These are phyloP conservation scores for Branchinecta lindahli DNA, from an alignment of 1,140 invertebrate genomes.

Conservation along the genomic window DNA sequence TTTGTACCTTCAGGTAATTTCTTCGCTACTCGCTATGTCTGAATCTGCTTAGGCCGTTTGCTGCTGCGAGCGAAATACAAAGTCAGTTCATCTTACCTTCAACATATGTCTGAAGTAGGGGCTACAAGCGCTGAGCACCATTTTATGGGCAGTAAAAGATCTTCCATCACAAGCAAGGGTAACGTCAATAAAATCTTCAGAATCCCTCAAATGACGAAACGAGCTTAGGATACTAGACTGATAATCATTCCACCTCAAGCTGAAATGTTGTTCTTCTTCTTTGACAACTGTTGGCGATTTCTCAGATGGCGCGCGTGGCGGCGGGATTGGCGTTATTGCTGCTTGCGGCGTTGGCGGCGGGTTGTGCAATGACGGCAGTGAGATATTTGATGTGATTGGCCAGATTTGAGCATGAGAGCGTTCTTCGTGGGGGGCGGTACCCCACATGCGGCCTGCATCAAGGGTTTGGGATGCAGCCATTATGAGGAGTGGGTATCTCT, in stretches of 20 bases:
- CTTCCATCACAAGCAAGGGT: constrained; percentile 77
- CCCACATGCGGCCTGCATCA: background rate
- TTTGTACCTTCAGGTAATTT: no score
- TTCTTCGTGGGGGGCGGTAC: constrained; percentile 1
- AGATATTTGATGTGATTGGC: constrained; percentile 13
- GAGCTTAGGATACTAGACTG: constrained; percentile 72
- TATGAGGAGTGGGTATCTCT: background rate
- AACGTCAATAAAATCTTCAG: constrained; percentile 59
- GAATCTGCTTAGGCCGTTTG: no score
- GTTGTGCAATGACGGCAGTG: background rate
- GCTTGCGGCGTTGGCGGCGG: background rate
- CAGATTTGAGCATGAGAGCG: background rate
- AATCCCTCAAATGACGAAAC: constrained; percentile 53
- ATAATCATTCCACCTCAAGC: constrained; percentile 83
- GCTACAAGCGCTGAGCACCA: constrained; percentile 75
- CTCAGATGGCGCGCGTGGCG: constrained; percentile 29
- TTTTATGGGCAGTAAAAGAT: constrained; percentile 76
- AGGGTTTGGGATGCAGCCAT: constrained; percentile 5
- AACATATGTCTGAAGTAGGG: constrained; percentile 75
- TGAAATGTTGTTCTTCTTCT: constrained; percentile 63
- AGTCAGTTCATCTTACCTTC: constrained; percentile 39
- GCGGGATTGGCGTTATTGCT: constrained; percentile 34
- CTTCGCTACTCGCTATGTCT: no score
- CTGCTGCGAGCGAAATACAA: no score
- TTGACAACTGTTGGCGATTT: constrained; percentile 20